Base-by-base conservation (phyloP, 2,888 invertebrate species). In the Torymus auratus region DNA sequence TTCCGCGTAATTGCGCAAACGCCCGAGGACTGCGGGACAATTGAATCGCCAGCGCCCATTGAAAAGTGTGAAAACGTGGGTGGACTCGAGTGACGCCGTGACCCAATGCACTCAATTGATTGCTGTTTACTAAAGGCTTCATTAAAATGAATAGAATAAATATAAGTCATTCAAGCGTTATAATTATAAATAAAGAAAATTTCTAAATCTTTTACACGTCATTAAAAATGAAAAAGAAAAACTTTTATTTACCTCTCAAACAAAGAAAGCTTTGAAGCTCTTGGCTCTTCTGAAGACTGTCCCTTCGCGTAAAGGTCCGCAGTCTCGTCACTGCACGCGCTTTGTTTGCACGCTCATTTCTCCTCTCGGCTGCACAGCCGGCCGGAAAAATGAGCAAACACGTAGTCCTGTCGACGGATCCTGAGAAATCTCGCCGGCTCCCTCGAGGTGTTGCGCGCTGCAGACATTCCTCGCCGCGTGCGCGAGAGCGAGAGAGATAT, bases 1-100 rank as follows among this genome's bases (percentile, higher is more conserved):
- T 56, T 41, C 41, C 28, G 69, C 17, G 69, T 53, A 71, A 71
- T 78, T 70, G 69, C 69, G 55, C 69, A 62, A 50, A 69, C 55
- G 62, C 61, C 68, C 28, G 69, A 53, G 76, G 62, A 14, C 60
- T 5, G 23, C 50, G n/a, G 17, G 70, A 62, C 76, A 60, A 76
- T 76, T 69, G 62, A 76, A 20, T 73, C 15, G 69, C 55, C 13
- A 56, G 5, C 55, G 68, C 13, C 41, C 41, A 23, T 41, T 41
- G 41, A 41, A 53, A 13, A 68, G 68, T 23, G 52, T 15, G 52
- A 52, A 67, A 61, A 23, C 23, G 23, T 12, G 14, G 55, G 14
- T 13, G 55, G 14, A n/a, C 55, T 14, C 55, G 41, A 41, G 41
- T 41, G 41, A 1, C n/a, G 55, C 62, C 14, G 14, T 50, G 68